phyloP scores from a whole-genome alignment of 1,140 invertebrate species.

The Elysia chlorotica region DNA sequence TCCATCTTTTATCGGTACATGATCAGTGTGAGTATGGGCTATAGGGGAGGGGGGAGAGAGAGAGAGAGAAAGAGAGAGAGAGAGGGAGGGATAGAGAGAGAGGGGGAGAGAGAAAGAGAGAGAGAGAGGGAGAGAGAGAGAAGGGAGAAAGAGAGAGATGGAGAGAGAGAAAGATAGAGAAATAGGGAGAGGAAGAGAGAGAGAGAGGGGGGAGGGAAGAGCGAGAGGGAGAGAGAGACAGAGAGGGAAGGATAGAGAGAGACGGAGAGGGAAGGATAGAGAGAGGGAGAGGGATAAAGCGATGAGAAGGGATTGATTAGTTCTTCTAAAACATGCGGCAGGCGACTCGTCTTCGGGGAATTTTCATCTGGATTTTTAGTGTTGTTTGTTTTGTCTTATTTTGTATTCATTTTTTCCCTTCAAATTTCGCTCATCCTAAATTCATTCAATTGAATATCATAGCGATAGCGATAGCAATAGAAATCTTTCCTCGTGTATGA shows the following conservation, averaged over 20 bases:
- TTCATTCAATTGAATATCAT: too few species aligned
- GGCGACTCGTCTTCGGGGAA: too few species aligned
- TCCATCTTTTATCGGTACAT: too few species aligned
- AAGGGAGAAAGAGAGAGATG: background rate
- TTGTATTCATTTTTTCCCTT: too few species aligned
- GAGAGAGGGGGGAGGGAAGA: background rate
- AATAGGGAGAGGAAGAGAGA: background rate
- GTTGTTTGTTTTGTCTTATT: too few species aligned
- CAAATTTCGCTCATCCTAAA: too few species aligned
- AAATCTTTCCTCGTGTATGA: too few species aligned
- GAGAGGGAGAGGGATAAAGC: background rate
- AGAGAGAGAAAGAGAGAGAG: background rate
- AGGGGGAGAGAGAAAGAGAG: background rate
- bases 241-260: background rate
- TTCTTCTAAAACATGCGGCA: too few species aligned
- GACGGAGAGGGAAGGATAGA: background rate
- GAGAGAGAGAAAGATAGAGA: background rate
- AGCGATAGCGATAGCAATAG: too few species aligned
- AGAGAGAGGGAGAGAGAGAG: background rate
- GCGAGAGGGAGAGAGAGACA: background rate
- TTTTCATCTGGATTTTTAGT: too few species aligned
- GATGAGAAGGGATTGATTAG: too few species aligned
- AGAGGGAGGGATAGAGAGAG: background rate
- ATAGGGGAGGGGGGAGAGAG: background rate
- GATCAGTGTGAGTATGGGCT: too few species aligned